Conservation (phyloP, 2,888 invertebrate species). For the Acanthacorydalis orientalis region DNA sequence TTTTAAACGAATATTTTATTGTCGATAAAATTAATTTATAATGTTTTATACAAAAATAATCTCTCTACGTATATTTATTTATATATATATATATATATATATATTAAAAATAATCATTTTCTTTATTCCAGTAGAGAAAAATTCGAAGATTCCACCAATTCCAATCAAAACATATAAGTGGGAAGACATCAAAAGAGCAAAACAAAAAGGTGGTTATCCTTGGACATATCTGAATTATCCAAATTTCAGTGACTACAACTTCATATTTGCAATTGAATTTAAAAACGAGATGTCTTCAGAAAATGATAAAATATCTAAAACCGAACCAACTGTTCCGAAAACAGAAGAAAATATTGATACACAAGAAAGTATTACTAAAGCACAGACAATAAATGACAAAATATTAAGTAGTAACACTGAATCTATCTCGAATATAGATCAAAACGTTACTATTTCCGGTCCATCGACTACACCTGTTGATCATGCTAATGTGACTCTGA, state of each 20-base stretch:
- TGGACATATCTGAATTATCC: conserved; percentile 56
- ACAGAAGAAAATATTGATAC: not conserved
- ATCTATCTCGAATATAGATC: too few species aligned
- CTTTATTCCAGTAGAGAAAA: not conserved
- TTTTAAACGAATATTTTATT: too few species aligned
- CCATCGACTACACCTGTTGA: too few species aligned
- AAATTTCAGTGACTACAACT: conserved; percentile 22
- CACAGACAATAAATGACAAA: not conserved
- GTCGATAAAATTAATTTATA: too few species aligned
- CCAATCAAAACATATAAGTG: conserved; percentile 65
- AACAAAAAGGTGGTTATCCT: conserved; percentile 58
- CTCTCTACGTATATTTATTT: too few species aligned
- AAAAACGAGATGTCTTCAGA: not conserved
- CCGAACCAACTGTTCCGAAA: not conserved
- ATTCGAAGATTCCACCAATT: conserved; percentile 33
- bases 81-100: too few species aligned
- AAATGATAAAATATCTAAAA: not conserved
- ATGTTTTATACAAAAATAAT: too few species aligned
- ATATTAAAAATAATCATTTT: too few species aligned
- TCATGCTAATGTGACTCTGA: too few species aligned
- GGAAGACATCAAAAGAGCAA: conserved; percentile 59
- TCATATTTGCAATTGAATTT: conserved; percentile 30
- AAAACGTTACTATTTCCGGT: too few species aligned
- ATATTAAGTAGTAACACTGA: too few species aligned
- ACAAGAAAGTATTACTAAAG: not conserved